A percentile compares a stretch with the other conserved stretches of the same genome.
Evolutionary conservation across 2,888 invertebrate genomes (phyloP).

Genomic region (Diadegma fenestrale): DNA sequence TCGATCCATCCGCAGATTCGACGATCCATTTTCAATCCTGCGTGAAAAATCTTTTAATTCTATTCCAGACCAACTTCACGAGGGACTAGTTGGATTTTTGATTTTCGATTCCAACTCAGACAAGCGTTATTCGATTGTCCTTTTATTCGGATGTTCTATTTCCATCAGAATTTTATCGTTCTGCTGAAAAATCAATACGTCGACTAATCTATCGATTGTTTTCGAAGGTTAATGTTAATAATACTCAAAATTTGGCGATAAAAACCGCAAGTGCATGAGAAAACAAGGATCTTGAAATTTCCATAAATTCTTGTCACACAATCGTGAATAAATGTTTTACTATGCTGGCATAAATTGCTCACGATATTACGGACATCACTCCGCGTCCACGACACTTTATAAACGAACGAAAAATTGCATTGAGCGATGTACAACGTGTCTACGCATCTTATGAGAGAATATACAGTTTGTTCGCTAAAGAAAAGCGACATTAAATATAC

Average conservation of each 20-base stretch:
- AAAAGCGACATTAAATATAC: not conserved
- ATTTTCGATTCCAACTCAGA: not conserved
- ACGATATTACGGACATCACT: not conserved
- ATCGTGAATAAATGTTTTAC: conserved; percentile 7
- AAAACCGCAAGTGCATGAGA: not conserved
- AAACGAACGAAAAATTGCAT: conserved; percentile 24
- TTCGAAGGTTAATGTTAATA: not conserved
- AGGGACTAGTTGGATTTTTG: not conserved
- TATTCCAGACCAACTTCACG: not conserved
- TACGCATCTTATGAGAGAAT: conserved; percentile 69
- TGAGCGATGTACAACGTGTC: conserved; percentile 67
- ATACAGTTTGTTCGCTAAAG: not conserved
- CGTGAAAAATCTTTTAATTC: not conserved
- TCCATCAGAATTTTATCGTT: conserved; percentile 1
- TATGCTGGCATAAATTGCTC: not conserved
- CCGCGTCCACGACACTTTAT: not conserved
- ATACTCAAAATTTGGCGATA: not conserved
- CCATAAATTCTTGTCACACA: not conserved
- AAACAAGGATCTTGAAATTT: not conserved
- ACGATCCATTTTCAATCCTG: conserved; percentile 55
- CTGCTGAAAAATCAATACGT: not conserved
- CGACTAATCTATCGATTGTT: not conserved
- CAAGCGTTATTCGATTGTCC: not conserved
- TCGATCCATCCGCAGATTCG: conserved; percentile 15
- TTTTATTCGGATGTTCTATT: not conserved